Percentiles rank a stretch among this genome's conserved stretches.
Evolutionary conservation across 2,113 vertebrate genomes (phyloP).

Genomic region (Monarcha castaneiventris): DNA sequence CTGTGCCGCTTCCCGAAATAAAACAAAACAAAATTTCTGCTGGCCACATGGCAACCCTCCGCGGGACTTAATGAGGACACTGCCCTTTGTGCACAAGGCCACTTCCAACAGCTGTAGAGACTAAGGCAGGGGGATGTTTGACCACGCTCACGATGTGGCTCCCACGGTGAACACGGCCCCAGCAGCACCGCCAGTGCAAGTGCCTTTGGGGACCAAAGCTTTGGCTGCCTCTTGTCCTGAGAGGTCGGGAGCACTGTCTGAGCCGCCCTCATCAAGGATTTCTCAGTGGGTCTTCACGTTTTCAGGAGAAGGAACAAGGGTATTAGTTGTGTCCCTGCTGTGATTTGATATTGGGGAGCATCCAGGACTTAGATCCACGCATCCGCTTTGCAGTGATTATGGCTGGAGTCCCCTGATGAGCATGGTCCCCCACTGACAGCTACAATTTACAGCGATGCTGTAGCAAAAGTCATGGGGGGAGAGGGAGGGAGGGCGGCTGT

Average conservation of each 20-base stretch:
- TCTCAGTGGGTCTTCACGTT: neutral
- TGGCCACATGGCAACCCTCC: slow-evolving; percentile 53
- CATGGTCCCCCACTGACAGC: neutral
- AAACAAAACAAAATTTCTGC: slow-evolving; percentile 53
- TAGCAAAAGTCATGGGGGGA: neutral
- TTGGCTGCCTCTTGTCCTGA: neutral
- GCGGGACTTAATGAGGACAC: neutral
- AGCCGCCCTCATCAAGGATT: neutral
- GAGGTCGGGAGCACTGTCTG: fast-evolving
- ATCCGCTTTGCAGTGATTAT: neutral
- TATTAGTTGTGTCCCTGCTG: slow-evolving; percentile 8
- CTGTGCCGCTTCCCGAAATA: neutral
- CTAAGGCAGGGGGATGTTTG: neutral
- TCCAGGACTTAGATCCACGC: neutral
- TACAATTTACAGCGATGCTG: neutral
- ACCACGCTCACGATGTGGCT: fast-evolving
- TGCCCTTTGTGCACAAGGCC: neutral
- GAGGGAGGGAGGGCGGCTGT: neutral
- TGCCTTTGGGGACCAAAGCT: neutral
- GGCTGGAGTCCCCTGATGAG: neutral
- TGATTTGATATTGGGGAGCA: slow-evolving; percentile 12
- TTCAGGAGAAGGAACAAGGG: neutral
- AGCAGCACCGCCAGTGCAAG: neutral
- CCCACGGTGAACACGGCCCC: fast-evolving
- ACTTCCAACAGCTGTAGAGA: slow-evolving; percentile 43